Evolutionary conservation across 2,797 vertebrate species (phyloP).

Genomic region (Staurois parvus): DNA sequence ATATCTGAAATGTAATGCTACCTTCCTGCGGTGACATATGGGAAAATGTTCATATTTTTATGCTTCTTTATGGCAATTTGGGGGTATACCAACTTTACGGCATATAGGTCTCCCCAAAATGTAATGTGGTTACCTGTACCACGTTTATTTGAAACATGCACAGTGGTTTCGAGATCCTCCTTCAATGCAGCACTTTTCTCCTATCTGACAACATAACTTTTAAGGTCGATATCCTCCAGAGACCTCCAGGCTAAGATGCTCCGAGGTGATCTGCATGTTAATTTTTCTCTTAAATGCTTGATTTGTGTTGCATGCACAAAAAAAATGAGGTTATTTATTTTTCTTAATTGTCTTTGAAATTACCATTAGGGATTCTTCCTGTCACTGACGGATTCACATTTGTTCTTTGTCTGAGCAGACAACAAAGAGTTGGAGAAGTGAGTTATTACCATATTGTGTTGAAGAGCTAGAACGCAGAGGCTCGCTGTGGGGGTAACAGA

Average conservation of each 20-base stretch:
- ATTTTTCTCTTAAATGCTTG: slow-evolving; percentile 32
- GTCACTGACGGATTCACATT: slow-evolving; percentile 19
- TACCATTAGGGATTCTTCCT: slow-evolving; percentile 47
- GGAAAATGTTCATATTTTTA: too few species aligned
- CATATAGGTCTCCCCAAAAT: too few species aligned
- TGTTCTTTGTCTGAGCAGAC: slow-evolving; percentile 41
- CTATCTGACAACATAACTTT: slow-evolving; percentile 39
- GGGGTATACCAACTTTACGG: too few species aligned
- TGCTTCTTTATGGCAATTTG: too few species aligned
- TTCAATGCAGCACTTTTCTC: slow-evolving; percentile 23
- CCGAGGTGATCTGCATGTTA: slow-evolving; percentile 34
- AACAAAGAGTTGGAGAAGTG: slow-evolving; percentile 53
- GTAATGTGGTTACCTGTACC: too few species aligned
- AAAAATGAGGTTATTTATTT: slow-evolving; percentile 44
- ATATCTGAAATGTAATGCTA: too few species aligned
- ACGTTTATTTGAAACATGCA: neutral
- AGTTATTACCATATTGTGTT: slow-evolving; percentile 58
- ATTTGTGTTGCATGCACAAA: slow-evolving; percentile 18
- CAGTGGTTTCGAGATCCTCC: too few species aligned
- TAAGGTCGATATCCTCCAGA: slow-evolving; percentile 20
- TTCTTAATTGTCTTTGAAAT: slow-evolving; percentile 58
- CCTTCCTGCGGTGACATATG: too few species aligned
- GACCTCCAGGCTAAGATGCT: slow-evolving; percentile 27
- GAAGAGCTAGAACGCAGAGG: slow-evolving; percentile 17
- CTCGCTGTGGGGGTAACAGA: slow-evolving; percentile 39